A percentile compares a stretch with the other conserved stretches of the same genome.
Conservation (phyloP, 2,797 vertebrate genomes). For the Pteropus rufus region DNA sequence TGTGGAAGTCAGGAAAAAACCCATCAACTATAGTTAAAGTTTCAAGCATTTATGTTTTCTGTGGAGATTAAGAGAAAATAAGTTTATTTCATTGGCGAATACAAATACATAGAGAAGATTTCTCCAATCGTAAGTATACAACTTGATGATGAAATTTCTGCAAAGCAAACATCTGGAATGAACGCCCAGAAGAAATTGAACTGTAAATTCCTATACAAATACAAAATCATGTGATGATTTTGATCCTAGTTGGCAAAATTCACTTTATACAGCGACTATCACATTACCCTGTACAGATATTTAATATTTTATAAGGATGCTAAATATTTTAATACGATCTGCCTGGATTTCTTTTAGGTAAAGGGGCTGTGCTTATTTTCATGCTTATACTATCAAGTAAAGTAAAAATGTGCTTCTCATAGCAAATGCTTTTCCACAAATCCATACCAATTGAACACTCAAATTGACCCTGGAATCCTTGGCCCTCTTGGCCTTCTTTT, state of each 20-base stretch:
- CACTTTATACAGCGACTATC: neutral
- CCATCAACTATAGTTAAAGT: neutral
- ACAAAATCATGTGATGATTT: neutral
- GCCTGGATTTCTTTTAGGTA: neutral
- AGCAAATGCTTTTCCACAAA: neutral
- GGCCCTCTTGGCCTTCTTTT: neutral
- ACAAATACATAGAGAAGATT: neutral
- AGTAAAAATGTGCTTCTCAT: neutral
- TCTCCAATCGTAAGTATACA: neutral
- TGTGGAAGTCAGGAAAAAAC: neutral
- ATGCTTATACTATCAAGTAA: neutral
- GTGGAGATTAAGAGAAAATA: neutral
- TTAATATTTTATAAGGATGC: neutral
- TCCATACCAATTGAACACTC: neutral
- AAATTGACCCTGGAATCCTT: neutral
- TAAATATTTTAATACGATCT: neutral
- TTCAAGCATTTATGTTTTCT: neutral
- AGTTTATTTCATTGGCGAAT: neutral
- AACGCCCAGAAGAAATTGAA: neutral
- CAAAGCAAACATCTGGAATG: neutral
- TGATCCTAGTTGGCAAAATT: neutral
- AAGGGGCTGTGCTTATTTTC: neutral
- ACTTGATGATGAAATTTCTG: neutral
- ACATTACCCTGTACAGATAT: neutral
- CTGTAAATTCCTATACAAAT: neutral